Percentiles rank a stretch among this genome's conserved stretches.
phyloP scores from a whole-genome alignment of 2,113 vertebrate species.

The Lampris megalopsis region DNA sequence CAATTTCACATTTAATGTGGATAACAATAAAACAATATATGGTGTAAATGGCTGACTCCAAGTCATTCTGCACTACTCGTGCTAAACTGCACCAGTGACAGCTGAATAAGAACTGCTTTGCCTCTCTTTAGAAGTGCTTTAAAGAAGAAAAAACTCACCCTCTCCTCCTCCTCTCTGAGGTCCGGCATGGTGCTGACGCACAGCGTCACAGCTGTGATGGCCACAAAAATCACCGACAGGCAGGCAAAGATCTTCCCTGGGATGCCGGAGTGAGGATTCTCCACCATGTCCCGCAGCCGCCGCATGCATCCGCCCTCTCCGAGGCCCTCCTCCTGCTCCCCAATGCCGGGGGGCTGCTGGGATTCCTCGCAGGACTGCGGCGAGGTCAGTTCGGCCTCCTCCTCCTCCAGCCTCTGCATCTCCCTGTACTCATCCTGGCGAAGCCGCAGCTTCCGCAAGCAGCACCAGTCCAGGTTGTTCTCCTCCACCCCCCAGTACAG shows the following conservation, averaged over 20 bases:
- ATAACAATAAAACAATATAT: too few relatives aligned
- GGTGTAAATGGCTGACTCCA: too few relatives aligned
- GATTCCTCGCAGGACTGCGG: constrained; percentile 75
- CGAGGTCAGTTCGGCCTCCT: constrained; percentile 69
- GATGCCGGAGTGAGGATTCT: constrained; percentile 93
- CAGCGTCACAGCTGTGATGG: constrained; percentile 93
- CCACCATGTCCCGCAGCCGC: constrained; percentile 93
- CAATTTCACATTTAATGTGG: too few relatives aligned
- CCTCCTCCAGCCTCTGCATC: constrained; percentile 83
- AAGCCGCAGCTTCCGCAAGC: constrained; percentile 88
- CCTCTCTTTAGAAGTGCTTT: not conserved
- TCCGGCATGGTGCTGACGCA: constrained; percentile 99
- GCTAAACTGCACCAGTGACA: too few relatives aligned
- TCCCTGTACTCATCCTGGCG: constrained; percentile 91
- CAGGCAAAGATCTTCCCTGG: constrained; percentile 97
- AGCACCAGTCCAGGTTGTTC: constrained; percentile 93
- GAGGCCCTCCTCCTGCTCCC: constrained; percentile 68
- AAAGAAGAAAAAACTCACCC: constrained; percentile 83
- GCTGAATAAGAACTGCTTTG: too few relatives aligned
- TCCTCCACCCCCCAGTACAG: constrained; percentile 97
- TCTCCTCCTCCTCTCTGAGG: constrained; percentile 92
- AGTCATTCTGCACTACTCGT: too few relatives aligned
- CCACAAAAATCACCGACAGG: constrained; percentile 93
- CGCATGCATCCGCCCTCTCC: constrained; percentile 80
- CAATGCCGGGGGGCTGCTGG: constrained; percentile 44